phyloP scores from a whole-genome alignment of 1,140 invertebrate genomes.

The Aphaenogaster ashmeadi region DNA sequence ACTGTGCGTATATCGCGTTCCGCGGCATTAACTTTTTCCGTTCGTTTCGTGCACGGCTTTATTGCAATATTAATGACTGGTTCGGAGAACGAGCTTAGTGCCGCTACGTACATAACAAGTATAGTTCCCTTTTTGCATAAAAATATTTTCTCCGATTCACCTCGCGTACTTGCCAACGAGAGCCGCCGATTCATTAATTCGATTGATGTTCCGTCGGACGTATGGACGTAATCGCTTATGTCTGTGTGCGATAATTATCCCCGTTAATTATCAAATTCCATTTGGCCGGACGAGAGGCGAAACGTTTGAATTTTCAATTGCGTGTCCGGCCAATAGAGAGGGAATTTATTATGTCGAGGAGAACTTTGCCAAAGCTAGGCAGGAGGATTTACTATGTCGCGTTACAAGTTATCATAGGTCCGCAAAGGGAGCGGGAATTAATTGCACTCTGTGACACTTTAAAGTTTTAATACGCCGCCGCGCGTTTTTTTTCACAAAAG shows the following conservation, averaged over 20 bases:
- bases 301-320: constrained; percentile 22
- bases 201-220: constrained; percentile 3
- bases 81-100: not conserved
- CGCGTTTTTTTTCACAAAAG: not conserved
- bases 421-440: constrained; percentile 17
- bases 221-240: not conserved
- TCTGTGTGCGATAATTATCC: constrained; percentile 14
- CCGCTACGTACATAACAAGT: constrained; percentile 4
- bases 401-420: not conserved
- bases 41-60: constrained; percentile 46
- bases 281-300: not conserved
- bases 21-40: constrained; percentile 47
- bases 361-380: not conserved
- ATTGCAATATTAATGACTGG: constrained; percentile 44
- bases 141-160: not conserved
- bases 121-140: not conserved
- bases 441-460: constrained; percentile 11
- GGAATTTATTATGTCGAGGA: not conserved
- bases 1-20: constrained; percentile 29
- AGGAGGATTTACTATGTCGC: not conserved
- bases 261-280: constrained; percentile 45
- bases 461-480: not conserved
- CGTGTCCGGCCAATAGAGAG: not conserved
- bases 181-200: not conserved
- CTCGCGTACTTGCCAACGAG: not conserved